phyloP scores from a whole-genome alignment of 1,140 invertebrate species.

The Drosophila nasuta region DNA sequence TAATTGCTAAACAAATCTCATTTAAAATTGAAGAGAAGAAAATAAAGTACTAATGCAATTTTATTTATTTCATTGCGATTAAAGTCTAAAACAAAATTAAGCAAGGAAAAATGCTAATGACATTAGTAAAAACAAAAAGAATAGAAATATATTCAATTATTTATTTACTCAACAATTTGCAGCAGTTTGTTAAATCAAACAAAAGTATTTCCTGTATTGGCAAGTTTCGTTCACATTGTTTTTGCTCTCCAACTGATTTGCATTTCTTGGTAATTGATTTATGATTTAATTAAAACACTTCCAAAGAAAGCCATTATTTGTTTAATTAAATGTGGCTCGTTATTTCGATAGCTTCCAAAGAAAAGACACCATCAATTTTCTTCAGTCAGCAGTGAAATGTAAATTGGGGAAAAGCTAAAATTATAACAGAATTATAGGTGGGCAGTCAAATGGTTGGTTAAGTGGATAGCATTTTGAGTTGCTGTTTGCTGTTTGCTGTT shows the following conservation, averaged over 20 bases:
- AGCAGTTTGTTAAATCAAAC: too few species aligned
- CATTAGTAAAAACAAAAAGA: too few species aligned
- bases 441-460: conserved; percentile 15
- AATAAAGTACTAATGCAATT: too few species aligned
- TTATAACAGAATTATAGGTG: conserved; percentile 20
- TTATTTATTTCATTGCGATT: neutral
- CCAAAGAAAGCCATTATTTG: neutral
- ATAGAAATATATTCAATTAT: too few species aligned
- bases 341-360: neutral
- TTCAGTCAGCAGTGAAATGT: neutral
- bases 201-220: neutral
- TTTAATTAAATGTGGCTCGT: neutral
- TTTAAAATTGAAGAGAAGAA: neutral
- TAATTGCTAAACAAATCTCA: too few species aligned
- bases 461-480: conserved; percentile 15
- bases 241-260: neutral
- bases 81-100: neutral
- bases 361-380: neutral
- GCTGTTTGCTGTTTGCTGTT: too few species aligned
- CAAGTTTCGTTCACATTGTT: neutral
- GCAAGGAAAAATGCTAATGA: too few species aligned
- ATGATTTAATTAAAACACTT: neutral
- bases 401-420: conserved; percentile 1
- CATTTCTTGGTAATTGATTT: neutral
- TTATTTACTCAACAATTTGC: too few species aligned